Evolutionary conservation across 2,113 vertebrate genomes (phyloP), one percentile per base, ranked within the genome.

Genomic region (Zosterops borbonicus): DNA sequence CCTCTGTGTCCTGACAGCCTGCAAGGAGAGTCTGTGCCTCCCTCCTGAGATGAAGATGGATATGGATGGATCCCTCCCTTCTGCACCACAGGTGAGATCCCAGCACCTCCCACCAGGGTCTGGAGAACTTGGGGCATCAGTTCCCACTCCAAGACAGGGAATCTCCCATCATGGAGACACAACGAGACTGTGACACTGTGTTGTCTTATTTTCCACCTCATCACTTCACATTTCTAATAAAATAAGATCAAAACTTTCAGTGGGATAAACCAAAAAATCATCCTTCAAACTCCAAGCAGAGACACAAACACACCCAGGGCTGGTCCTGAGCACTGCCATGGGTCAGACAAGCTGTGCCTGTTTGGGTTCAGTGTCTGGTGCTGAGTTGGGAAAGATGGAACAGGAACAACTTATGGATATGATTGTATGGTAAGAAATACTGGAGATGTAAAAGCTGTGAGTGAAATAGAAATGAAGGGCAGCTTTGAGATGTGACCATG

Each of bases 151-250:
- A 18, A 59, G 44, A 52, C 18, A 23, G 42, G 46, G 41, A 69
- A 59, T 60, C 25, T 55, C 64, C 68, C 19, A 27, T 16, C 4
- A 1, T 0, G 14, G 52, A 47, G 69, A 37, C 42, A 27, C 2
- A 0, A 20, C 0, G 3, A 23, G 12, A 7, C 39, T 1, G 12
- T 4, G 46, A 46, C 55, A 14, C 16, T 2, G 6, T 2, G 0
- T 6, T 33, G 35, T 7, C 4, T 9, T 14, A 14, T 71, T 50
- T 75, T 33, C 42, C 82, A 85, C 12, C 39, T 79, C 31, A 31
- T 12, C 39, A 12, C 35, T 68, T 76, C 31, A 50, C 29, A 35
- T 71, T 79, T 20, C 2, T 39, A n/a, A 23, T 11, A 13, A 52
- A 18, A 21, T 7, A 42, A 41, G 63, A 78, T 29, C 0, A 37